Conservation (phyloP, 1,140 invertebrate species). For the Branchinecta lindahli region DNA sequence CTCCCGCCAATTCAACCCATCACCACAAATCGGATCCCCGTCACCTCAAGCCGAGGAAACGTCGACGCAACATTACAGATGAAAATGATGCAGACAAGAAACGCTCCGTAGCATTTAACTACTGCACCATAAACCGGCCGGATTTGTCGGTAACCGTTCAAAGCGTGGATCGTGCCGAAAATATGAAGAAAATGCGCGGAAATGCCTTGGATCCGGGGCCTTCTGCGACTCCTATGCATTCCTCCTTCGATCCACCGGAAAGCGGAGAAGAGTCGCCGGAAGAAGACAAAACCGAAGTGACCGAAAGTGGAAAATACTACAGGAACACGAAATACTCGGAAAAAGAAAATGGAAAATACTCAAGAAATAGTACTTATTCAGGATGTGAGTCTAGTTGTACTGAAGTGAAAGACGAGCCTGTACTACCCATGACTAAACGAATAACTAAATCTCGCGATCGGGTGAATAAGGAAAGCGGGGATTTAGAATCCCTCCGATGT, state of each 20-base stretch:
- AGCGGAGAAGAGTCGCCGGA: neutral
- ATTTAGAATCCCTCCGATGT: neutral
- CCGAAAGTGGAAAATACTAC: too few relatives aligned
- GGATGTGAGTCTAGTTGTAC: neutral
- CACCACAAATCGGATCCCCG: neutral
- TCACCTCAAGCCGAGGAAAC: neutral
- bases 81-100: neutral
- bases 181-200: neutral
- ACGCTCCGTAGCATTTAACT: neutral
- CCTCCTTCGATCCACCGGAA: neutral
- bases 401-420: neutral
- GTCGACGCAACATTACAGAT: neutral
- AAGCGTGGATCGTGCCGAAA: neutral
- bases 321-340: too few relatives aligned
- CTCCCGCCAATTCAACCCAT: too few relatives aligned
- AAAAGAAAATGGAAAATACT: too few relatives aligned
- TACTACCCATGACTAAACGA: neutral
- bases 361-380: too few relatives aligned
- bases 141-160: neutral
- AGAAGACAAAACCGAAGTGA: too few relatives aligned
- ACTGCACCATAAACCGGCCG: neutral
- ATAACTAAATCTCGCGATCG: neutral
- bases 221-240: neutral
- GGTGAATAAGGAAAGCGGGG: neutral
- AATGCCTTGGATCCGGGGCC: neutral